Percentiles rank a stretch among this genome's conserved stretches.
These are phyloP conservation scores for Ptyas mucosa DNA, from an alignment of 2,113 vertebrate species.

Conservation along the genomic window DNA sequence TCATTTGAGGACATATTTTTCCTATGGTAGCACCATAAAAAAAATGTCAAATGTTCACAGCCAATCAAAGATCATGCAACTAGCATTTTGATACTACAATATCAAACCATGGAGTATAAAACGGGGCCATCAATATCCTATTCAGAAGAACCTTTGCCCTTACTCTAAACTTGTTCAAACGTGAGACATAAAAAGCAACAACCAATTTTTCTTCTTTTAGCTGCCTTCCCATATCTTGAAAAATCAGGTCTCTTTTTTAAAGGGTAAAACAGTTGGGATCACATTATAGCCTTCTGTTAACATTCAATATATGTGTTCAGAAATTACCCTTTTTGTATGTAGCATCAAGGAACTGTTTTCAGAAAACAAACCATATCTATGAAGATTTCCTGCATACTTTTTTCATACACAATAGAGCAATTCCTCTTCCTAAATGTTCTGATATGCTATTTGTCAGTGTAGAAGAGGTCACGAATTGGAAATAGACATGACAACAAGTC, in stretches of 20 bases:
- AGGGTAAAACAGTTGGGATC: background rate
- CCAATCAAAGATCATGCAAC: background rate
- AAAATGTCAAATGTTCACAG: background rate
- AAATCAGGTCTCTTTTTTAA: background rate
- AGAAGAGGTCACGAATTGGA: too few species aligned
- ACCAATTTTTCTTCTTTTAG: background rate
- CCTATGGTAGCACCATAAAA: background rate
- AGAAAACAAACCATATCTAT: background rate
- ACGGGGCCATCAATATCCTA: too few species aligned
- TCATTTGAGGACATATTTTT: background rate
- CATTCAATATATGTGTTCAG: background rate
- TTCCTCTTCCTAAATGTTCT: conserved; percentile 50
- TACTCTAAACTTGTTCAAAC: background rate
- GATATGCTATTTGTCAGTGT: conserved; percentile 3
- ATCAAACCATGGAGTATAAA: background rate
- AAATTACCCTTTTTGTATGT: background rate
- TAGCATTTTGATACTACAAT: background rate
- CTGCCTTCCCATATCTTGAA: background rate
- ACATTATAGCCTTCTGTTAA: background rate
- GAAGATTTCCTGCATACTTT: background rate
- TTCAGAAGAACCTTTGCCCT: background rate
- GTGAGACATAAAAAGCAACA: background rate
- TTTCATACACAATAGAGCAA: conserved; percentile 14
- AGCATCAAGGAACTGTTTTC: background rate
- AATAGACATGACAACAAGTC: too few species aligned